Percentiles rank a stretch among this genome's conserved stretches.
phyloP scores from a whole-genome alignment of 2,888 invertebrate species.

The Cerastis rubricosa region DNA sequence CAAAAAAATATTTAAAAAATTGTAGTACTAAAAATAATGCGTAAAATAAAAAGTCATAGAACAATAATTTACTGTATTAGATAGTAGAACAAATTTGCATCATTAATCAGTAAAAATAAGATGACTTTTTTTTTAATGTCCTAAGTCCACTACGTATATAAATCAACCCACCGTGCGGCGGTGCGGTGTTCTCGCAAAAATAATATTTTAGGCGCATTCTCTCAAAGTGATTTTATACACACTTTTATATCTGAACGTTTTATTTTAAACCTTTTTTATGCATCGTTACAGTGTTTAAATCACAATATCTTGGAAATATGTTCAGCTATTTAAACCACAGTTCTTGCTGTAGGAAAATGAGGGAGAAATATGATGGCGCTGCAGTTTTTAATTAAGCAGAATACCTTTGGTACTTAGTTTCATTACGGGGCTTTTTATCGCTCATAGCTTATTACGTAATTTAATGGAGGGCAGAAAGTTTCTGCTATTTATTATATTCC shows the following conservation, averaged over 20 bases:
- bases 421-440: constrained; percentile 1
- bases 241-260: constrained; percentile 35
- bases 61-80: too few relatives aligned
- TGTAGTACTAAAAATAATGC: too few relatives aligned
- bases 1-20: too few relatives aligned
- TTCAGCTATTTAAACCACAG: background rate
- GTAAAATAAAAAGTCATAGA: too few relatives aligned
- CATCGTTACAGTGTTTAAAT: constrained; percentile 9
- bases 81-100: too few relatives aligned
- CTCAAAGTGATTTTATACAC: constrained; percentile 36
- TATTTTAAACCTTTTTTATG: constrained; percentile 20
- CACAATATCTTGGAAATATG: constrained; percentile 19
- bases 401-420: constrained; percentile 1
- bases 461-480: background rate
- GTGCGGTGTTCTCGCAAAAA: constrained; percentile 15
- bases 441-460: background rate
- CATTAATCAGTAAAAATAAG: too few relatives aligned
- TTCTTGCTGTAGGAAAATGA: background rate
- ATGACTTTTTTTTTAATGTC: too few relatives aligned
- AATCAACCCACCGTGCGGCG: too few relatives aligned
- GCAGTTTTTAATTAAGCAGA: constrained; percentile 25
- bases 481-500: background rate
- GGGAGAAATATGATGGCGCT: background rate
- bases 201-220: constrained; percentile 38
- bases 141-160: too few relatives aligned